Percentiles rank a stretch among this genome's conserved stretches.
Evolutionary conservation across 2,888 invertebrate species (phyloP).

Genomic region (Protodeltote pygarga): DNA sequence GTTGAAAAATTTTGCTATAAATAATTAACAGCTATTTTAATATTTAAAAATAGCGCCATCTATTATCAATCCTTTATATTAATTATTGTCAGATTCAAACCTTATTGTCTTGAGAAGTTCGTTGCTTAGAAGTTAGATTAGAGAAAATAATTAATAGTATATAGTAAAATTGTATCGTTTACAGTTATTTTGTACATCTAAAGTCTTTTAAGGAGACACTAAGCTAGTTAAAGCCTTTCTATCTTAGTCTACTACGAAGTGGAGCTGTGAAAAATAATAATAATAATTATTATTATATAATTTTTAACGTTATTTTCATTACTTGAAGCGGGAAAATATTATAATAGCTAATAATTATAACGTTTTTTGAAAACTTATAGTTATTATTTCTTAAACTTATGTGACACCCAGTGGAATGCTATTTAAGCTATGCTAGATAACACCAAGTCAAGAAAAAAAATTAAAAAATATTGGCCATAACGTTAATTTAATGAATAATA

Average conservation of each 20-base stretch:
- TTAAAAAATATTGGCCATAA: too few relatives aligned
- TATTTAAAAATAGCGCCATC: conserved; percentile 40
- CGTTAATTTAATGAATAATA: too few relatives aligned
- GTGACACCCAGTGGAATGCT: too few relatives aligned
- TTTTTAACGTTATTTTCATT: too few relatives aligned
- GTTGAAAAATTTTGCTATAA: too few relatives aligned
- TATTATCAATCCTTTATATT: conserved; percentile 17
- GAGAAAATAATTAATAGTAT: conserved; percentile 27
- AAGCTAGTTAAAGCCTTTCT: conserved; percentile 85
- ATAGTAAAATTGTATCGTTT: conserved; percentile 46
- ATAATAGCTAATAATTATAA: too few relatives aligned
- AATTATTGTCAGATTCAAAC: conserved; percentile 42
- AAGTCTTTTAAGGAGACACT: conserved; percentile 81
- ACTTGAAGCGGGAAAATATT: too few relatives aligned
- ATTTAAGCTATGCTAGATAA: too few relatives aligned
- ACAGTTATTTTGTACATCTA: conserved; percentile 76
- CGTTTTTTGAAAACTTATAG: too few relatives aligned
- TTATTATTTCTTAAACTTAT: too few relatives aligned
- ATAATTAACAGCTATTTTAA: background rate
- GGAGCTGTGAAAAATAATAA: conserved; percentile 22
- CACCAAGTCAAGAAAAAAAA: too few relatives aligned
- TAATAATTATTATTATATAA: background rate
- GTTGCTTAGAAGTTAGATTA: conserved; percentile 52
- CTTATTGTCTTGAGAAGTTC: conserved; percentile 46
- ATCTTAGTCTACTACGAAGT: conserved; percentile 68